Evolutionary conservation across 2,113 vertebrate species (phyloP).

Genomic region (Azemiops feae): DNA sequence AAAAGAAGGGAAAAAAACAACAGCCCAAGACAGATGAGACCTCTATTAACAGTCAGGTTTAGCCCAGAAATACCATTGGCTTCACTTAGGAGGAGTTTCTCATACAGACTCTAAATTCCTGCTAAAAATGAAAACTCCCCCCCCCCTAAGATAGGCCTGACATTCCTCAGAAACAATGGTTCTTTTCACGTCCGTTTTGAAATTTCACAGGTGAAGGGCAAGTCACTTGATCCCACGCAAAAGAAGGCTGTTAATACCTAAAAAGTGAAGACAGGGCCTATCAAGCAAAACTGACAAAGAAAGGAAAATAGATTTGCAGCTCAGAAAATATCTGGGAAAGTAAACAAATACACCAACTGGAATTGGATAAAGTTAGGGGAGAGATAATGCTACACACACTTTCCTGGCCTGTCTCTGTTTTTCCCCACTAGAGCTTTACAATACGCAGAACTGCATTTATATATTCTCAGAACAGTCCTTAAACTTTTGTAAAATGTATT

Average conservation of each 20-base stretch:
- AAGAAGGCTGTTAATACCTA: constrained; percentile 68
- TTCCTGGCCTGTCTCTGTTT: not conserved
- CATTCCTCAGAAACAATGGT: constrained; percentile 96
- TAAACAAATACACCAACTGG: constrained; percentile 18
- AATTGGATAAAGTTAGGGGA: not conserved
- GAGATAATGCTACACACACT: not conserved
- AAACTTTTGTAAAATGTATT: constrained; percentile 13
- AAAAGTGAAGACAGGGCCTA: constrained; percentile 66
- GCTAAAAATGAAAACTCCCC: constrained; percentile 88
- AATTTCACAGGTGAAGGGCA: constrained; percentile 95
- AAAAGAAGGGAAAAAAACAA: not conserved
- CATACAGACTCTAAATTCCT: constrained; percentile 93
- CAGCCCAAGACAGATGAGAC: constrained; percentile 39
- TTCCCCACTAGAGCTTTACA: not conserved
- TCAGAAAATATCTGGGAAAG: constrained; percentile 47
- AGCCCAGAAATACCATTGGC: constrained; percentile 65
- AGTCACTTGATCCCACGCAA: constrained; percentile 78
- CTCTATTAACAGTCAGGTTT: constrained; percentile 45
- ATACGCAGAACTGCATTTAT: not conserved
- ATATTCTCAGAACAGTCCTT: constrained; percentile 18
- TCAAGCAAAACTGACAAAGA: constrained; percentile 55
- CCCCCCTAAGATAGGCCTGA: constrained; percentile 79
- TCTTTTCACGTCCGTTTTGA: constrained; percentile 90
- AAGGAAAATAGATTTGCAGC: constrained; percentile 56
- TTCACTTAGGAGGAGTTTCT: constrained; percentile 79